phyloP scores from a whole-genome alignment of 2,888 invertebrate genomes.

The Agrilus biguttatus region DNA sequence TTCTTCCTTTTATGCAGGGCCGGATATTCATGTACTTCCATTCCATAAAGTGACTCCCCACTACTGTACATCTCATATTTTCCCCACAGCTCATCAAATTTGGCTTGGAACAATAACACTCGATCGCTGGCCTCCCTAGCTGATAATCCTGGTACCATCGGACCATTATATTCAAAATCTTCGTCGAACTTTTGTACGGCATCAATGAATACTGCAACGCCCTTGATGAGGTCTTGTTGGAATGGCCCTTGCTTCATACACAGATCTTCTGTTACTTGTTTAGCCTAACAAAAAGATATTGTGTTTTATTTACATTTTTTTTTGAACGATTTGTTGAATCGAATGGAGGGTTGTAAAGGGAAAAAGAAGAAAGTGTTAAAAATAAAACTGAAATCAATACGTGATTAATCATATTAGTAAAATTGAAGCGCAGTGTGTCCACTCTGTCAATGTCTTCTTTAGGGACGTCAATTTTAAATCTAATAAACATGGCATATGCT shows the following conservation, averaged over 20 bases:
- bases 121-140: slow-evolving; percentile 80
- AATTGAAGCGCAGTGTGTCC: slow-evolving; percentile 62
- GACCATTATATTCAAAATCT: slow-evolving; percentile 65
- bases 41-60: slow-evolving; percentile 73
- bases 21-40: slow-evolving; percentile 73
- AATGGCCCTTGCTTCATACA: slow-evolving; percentile 64
- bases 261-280: slow-evolving; percentile 54
- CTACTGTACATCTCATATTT: slow-evolving; percentile 70
- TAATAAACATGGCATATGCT: slow-evolving; percentile 56
- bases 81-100: slow-evolving; percentile 72
- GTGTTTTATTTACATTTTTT: no score
- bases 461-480: slow-evolving; percentile 51
- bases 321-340: neutral
- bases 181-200: slow-evolving; percentile 55
- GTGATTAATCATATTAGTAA: slow-evolving; percentile 57
- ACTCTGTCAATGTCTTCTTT: slow-evolving; percentile 69
- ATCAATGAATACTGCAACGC: slow-evolving; percentile 47
- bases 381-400: slow-evolving; percentile 33
- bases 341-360: neutral
- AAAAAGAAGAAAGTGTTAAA: neutral
- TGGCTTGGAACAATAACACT: slow-evolving; percentile 58
- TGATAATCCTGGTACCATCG: slow-evolving; percentile 69
- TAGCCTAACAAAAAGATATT: slow-evolving; percentile 27
- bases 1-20: slow-evolving; percentile 63
- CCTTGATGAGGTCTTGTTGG: slow-evolving; percentile 54